A percentile compares a stretch with the other conserved stretches of the same genome.
Evolutionary conservation across 2,113 vertebrate species (phyloP).

Genomic region (Larimichthys crocea): DNA sequence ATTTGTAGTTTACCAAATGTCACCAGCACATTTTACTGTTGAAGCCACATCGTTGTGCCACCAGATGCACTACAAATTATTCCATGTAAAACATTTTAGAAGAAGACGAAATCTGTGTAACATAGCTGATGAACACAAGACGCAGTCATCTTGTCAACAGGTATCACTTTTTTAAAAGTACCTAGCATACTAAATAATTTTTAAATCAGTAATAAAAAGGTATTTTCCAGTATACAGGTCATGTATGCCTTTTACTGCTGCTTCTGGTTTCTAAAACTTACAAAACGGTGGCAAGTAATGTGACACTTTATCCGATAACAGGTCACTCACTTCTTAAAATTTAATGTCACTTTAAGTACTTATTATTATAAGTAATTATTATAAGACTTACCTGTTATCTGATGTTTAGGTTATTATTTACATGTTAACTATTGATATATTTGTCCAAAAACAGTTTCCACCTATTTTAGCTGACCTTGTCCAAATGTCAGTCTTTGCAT

Average conservation of each 20-base stretch:
- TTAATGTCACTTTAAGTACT: background rate
- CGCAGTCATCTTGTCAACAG: background rate
- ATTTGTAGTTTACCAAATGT: constrained; percentile 9
- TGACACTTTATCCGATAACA: background rate
- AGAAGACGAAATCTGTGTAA: background rate
- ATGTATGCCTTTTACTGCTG: background rate
- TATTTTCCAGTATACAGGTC: background rate
- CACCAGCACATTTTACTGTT: background rate
- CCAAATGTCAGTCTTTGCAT: background rate
- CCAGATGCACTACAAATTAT: background rate
- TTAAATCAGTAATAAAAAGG: background rate
- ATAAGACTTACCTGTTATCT: background rate
- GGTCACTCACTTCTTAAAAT: background rate
- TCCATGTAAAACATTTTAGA: background rate
- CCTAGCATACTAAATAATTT: background rate
- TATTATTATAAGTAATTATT: too few species aligned
- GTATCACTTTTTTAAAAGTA: too few species aligned
- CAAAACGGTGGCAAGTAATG: background rate
- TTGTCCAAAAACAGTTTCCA: background rate
- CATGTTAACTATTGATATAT: too few species aligned
- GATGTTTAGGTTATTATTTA: background rate
- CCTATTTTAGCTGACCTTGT: background rate
- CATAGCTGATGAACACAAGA: background rate
- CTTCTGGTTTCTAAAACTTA: background rate
- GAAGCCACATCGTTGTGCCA: background rate